phyloP scores from a whole-genome alignment of 2,888 invertebrate genomes.

The Plagodis pulveraria region DNA sequence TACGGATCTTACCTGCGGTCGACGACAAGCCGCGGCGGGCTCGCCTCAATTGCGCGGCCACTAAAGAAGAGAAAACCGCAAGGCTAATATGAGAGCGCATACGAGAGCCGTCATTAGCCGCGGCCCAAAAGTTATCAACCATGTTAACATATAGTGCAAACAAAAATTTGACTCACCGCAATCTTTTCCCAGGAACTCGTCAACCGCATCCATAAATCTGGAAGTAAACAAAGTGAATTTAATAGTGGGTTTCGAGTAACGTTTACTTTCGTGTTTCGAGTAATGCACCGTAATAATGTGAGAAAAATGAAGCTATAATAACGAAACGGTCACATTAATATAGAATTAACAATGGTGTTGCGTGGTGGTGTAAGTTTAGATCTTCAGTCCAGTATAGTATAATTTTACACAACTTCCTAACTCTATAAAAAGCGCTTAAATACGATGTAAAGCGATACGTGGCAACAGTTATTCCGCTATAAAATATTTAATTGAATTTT shows the following conservation, averaged over 20 bases:
- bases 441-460: constrained; percentile 72
- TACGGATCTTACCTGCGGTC: constrained; percentile 53
- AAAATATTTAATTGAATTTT: constrained; percentile 81
- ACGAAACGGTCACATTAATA: constrained; percentile 38
- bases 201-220: constrained; percentile 75
- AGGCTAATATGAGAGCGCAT: constrained; percentile 51
- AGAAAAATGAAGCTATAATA: constrained; percentile 37
- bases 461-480: constrained; percentile 67
- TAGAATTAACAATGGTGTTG: constrained; percentile 41
- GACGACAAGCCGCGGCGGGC: constrained; percentile 48
- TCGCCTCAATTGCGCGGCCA: constrained; percentile 55
- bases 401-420: constrained; percentile 52
- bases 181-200: constrained; percentile 68
- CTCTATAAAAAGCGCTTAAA: constrained; percentile 58
- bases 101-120: constrained; percentile 51
- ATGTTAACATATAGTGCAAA: constrained; percentile 58
- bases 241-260: constrained; percentile 37
- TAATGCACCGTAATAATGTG: constrained; percentile 27
- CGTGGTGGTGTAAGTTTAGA: constrained; percentile 50
- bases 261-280: constrained; percentile 24
- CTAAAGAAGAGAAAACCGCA: constrained; percentile 63
- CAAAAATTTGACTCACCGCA: constrained; percentile 69
- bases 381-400: constrained; percentile 30
- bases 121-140: constrained; percentile 58
- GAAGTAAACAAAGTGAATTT: constrained; percentile 59